phyloP scores from a whole-genome alignment of 1,140 invertebrate species.

The Muscidifurax raptorellus region DNA sequence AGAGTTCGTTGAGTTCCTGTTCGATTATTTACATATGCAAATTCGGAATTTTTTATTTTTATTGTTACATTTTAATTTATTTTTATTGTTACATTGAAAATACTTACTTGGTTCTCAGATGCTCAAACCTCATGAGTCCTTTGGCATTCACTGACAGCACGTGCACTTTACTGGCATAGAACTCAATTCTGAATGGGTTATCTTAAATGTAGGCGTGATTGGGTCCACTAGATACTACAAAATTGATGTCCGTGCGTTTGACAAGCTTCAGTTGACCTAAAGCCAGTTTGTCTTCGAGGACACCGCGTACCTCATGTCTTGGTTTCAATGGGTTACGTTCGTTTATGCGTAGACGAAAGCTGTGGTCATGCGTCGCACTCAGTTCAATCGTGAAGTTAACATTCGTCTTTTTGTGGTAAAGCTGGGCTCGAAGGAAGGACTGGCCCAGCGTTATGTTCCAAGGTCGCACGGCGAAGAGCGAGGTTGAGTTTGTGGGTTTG shows the following conservation, averaged over 20 bases:
- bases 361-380: conserved; percentile 83
- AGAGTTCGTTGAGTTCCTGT: conserved; percentile 59
- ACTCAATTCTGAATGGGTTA: conserved; percentile 90
- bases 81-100: neutral
- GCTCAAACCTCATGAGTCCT: conserved; percentile 94
- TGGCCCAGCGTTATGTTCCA: neutral
- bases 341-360: conserved; percentile 88
- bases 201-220: conserved; percentile 84
- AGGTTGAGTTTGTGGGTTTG: conserved; percentile 63
- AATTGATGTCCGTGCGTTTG: conserved; percentile 75
- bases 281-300: conserved; percentile 82
- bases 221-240: conserved; percentile 78
- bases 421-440: conserved; percentile 77
- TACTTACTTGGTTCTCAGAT: conserved; percentile 82
- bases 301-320: conserved; percentile 87
- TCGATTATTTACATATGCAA: neutral
- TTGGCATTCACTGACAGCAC: conserved; percentile 91
- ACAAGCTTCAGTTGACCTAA: conserved; percentile 70
- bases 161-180: conserved; percentile 84
- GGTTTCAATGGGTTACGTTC: conserved; percentile 87
- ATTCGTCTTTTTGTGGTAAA: conserved; percentile 83
- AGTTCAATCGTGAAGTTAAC: conserved; percentile 81
- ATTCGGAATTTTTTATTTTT: neutral
- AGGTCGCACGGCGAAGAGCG: neutral
- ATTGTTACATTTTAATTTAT: neutral